Base-by-base conservation (phyloP, 2,113 vertebrate genomes). In the Syrmaticus mikado region DNA sequence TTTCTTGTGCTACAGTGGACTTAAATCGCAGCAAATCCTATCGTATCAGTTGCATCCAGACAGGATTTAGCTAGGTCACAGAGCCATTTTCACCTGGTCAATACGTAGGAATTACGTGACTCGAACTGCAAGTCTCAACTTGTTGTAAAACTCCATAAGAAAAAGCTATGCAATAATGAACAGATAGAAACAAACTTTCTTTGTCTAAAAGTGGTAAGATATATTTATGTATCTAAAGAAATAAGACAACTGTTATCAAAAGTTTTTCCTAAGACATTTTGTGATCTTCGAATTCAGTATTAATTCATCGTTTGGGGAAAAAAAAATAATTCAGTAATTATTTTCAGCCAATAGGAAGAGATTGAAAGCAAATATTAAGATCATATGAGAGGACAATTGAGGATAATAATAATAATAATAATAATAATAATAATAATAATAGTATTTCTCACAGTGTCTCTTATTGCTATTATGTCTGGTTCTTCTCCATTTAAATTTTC, bases 241-340 rank as follows among this genome's bases (percentile, higher is more conserved):
- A 52, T 40, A 11, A 70, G 55, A 22, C 77, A 38, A 7, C 30
- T 36, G 5, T 41, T 38, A 50, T 72, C 1, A 3, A 1, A 4
- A 64, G 58, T 18, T 38, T 0, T 2, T 40, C 21, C 21, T 14
- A 32, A 8, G 61, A 13, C 0, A 2, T 60, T 43, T 73, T 48
- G 16, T 66, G 30, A 66, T 86, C 27, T 82, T 86, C 52, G 38
- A 87, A 84, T 74, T 87, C 36, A 81, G 15, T 36, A 16, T 27
- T 73, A 5, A 38, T 60, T 80, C 80, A 72, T 79, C 21, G 46
- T 2, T 34, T 40, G 32, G 41, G 41, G 15, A 52, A 34, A 45
- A 34, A 45, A 70, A 82, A 22, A 22, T 21, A 57, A 36, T 73
- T 24, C 7, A 71, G 28, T 62, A 67, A 61, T 46, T 0, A 18